phyloP scores from a whole-genome alignment of 2,113 vertebrate genomes.

The Calonectris borealis region DNA sequence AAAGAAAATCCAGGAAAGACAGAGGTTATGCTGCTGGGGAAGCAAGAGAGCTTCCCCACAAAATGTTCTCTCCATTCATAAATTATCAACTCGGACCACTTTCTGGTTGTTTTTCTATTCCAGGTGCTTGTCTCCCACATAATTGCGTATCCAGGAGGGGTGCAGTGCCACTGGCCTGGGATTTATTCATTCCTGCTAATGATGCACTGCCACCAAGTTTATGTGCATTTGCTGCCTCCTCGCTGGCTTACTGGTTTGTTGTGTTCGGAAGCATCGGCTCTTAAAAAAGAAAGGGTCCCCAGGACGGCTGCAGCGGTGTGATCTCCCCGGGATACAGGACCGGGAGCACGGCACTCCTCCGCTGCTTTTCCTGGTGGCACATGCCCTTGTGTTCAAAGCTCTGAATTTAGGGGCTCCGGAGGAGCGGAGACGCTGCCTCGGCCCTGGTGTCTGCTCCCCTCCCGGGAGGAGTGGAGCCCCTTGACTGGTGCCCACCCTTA shows the following conservation, averaged over 20 bases:
- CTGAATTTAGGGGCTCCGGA: too few relatives aligned
- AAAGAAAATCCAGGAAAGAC: background rate
- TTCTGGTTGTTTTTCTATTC: background rate
- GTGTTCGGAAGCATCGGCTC: accelerated
- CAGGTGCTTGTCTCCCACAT: background rate
- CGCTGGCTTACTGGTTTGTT: background rate
- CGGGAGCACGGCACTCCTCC: accelerated
- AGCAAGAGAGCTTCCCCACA: background rate
- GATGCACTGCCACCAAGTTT: background rate
- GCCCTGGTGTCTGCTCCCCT: background rate
- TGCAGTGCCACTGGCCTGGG: background rate
- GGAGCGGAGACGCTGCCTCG: accelerated
- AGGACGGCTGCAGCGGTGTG: accelerated
- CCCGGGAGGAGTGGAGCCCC: accelerated
- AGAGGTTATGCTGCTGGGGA: background rate
- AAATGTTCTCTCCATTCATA: background rate
- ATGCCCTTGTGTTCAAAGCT: accelerated
- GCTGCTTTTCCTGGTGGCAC: background rate
- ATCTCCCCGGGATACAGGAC: accelerated
- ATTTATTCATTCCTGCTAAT: background rate
- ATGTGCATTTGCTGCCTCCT: background rate
- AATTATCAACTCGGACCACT: background rate
- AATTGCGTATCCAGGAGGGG: background rate
- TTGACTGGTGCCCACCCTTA: background rate
- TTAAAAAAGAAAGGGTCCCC: background rate